Evolutionary conservation across 2,888 invertebrate genomes (phyloP).

Genomic region (Phaonia tiefii): DNA sequence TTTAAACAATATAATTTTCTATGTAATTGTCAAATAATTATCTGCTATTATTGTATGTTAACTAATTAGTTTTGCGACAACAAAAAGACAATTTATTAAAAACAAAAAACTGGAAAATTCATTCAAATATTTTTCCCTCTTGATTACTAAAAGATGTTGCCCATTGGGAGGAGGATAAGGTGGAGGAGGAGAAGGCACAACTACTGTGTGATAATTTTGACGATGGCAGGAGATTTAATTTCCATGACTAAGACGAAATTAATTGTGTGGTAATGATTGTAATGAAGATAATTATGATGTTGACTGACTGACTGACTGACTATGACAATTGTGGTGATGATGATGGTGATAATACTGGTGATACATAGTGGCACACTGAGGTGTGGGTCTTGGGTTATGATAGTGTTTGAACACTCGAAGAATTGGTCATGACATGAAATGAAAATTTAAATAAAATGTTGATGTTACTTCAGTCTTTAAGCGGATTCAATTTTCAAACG

Average conservation of each 20-base stretch:
- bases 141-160: not conserved
- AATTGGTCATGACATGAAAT: too few relatives aligned
- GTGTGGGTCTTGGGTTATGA: too few relatives aligned
- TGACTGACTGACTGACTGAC: conserved; percentile 15
- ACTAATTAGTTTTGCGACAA: conserved; percentile 33
- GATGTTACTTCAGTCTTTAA: too few relatives aligned
- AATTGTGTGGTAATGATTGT: conserved; percentile 60
- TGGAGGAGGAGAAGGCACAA: not conserved
- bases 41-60: conserved; percentile 29
- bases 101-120: conserved; percentile 19
- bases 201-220: conserved; percentile 1
- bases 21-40: conserved; percentile 57
- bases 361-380: too few relatives aligned
- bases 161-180: not conserved
- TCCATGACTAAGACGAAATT: conserved; percentile 53
- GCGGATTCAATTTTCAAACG: too few relatives aligned
- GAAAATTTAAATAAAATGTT: too few relatives aligned
- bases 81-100: not conserved
- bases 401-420: too few relatives aligned
- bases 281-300: conserved; percentile 52
- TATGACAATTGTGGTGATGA: conserved; percentile 26
- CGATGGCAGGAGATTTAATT: conserved; percentile 39
- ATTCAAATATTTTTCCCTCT: conserved; percentile 7
- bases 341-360: not conserved
- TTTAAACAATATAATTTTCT: conserved; percentile 38